Conservation (phyloP, 2,113 vertebrate genomes). For the Lepidothrix coronata region DNA sequence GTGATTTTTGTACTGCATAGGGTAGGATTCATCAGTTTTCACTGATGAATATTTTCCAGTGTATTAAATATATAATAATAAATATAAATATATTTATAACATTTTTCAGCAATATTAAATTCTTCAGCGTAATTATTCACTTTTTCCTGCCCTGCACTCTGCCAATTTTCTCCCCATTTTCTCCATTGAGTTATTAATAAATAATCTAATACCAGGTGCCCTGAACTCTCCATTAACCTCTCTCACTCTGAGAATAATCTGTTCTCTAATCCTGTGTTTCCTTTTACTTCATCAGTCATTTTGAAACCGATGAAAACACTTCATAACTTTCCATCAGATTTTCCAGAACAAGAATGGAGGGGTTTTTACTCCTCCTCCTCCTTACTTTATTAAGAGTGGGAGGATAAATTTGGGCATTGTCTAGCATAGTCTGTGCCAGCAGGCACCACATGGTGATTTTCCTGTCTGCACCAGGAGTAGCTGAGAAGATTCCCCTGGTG, state of each 20-base stretch:
- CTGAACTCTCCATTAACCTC: neutral
- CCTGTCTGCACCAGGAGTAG: neutral
- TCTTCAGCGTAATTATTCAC: neutral
- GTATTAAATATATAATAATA: neutral
- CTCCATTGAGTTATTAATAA: neutral
- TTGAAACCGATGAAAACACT: neutral
- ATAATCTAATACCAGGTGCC: neutral
- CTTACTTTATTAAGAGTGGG: neutral
- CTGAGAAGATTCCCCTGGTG: neutral
- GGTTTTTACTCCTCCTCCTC: neutral
- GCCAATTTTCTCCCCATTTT: neutral
- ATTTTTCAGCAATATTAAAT: neutral
- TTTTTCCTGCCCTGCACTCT: neutral
- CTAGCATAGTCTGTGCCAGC: neutral
- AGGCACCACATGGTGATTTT: neutral
- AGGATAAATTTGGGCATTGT: neutral
- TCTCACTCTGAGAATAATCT: neutral
- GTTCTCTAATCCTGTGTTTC: neutral
- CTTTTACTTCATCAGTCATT: neutral
- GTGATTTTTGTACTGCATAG: neutral
- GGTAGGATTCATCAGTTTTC: neutral
- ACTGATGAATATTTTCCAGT: neutral
- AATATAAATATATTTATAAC: neutral
- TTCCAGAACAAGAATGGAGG: neutral
- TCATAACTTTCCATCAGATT: neutral